Evolutionary conservation across 2,888 invertebrate genomes (phyloP).

Genomic region (Megastigmus dorsalis): DNA sequence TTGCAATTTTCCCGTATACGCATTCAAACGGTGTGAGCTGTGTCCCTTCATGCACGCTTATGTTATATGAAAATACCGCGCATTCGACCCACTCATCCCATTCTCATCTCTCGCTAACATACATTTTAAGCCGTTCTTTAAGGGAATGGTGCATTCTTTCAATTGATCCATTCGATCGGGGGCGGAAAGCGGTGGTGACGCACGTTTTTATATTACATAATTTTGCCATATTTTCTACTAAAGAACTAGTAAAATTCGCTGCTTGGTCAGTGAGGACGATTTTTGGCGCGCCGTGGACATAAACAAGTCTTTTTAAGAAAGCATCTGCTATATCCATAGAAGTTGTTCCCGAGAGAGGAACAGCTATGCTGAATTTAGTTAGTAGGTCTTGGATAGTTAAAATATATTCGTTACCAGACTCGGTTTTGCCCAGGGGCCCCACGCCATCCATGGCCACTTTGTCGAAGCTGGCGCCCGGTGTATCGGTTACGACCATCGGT

Average conservation of each 20-base stretch:
- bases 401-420: not conserved
- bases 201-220: no score
- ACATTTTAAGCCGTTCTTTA: not conserved
- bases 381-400: conserved; percentile 6
- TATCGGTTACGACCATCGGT: conserved; percentile 15
- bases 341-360: not conserved
- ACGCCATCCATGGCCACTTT: no score
- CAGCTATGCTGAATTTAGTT: conserved; percentile 12
- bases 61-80: conserved; percentile 12
- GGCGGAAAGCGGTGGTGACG: not conserved
- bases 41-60: not conserved
- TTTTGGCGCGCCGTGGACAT: not conserved
- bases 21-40: not conserved
- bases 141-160: conserved; percentile 4
- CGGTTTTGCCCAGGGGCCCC: no score
- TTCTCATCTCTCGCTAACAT: no score
- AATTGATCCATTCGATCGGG: not conserved
- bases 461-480: not conserved
- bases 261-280: conserved; percentile 17
- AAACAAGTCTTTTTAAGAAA: conserved; percentile 4
- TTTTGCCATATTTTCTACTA: not conserved
- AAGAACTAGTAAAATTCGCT: not conserved
- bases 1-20: not conserved
- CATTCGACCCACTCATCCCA: conserved; percentile 18
- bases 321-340: no score